Base-by-base conservation (phyloP, 2,888 invertebrate genomes). In the Steinernema scapterisci region DNA sequence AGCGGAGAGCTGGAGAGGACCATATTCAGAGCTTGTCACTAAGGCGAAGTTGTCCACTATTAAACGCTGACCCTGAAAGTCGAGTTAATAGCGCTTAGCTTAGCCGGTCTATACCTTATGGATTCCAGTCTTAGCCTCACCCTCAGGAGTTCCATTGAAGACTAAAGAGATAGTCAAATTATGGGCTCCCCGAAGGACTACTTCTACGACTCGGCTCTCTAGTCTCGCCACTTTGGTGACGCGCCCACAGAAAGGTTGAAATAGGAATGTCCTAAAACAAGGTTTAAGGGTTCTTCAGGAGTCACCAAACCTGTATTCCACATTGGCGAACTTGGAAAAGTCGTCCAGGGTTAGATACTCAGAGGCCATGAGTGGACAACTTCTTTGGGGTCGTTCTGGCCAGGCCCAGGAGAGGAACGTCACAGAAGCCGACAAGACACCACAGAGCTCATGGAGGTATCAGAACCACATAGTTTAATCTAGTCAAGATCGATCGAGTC, bases 271-370 rank as follows among this genome's bases (percentile, higher is more conserved):
- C 63, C 63, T 63, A 27, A 63, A 63, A 63, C 25, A 16, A 1
- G 5, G 63, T 19, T 48, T n/a, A 5, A 7, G 19, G 13, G n/a
- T 13, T 5, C 13, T 48, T 48, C 13, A 19, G 13, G 13, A 5
- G 48, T n/a, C 13, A 19, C 48, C n/a, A 2, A 5, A 63, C 63
- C 63, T 63, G 63, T 63, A 63, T 31, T 63, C 63, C 1, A 31
- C 38, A 31, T 63, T 63, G 31, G 23, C 27, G 31, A 63, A 63
- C 31, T 63, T 63, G 13, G 63, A 63, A 13, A 63, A 63, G 63
- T 63, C 63, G 25, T 63, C 63, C 5, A 63, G 63, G 3, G 16
- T 27, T 13, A 63, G 31, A 63, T 25, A 19, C 5, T 19, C 25
- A 38, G 5, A 38, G 9, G 38, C 38, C 38, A 38, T 38, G 3